Base-by-base conservation (phyloP, 92 coral and sea anemone genomes). In the Zoanthus gigantus region DNA sequence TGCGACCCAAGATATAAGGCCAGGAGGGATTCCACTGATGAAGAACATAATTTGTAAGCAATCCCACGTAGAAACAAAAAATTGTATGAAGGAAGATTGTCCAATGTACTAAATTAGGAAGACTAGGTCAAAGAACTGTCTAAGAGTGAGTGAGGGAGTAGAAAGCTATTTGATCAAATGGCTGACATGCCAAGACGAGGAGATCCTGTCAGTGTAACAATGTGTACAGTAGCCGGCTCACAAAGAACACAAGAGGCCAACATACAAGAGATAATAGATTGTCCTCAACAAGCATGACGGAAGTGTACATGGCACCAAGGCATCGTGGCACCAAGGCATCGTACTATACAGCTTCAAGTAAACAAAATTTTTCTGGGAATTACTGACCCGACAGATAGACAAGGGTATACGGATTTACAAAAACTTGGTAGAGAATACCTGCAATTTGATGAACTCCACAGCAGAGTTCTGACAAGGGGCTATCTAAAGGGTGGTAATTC, bases 151-250 rank as follows among this genome's bases (percentile, higher is more conserved):
- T 34, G 42, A 34, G 42, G 42, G 1, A 34, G 42, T 1, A 34
- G 42, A 34, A 34, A 34, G 42, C 42, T 1, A 34, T 1, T 34
- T 1, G 42, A 34, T 34, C 13, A 54, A 1, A 54, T 54, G 3
- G 2, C 11, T 9, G 76, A 72, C 46, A 30, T 72, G 50, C 28
- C 54, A 45, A 42, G 54, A 73, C 54, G 58, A 73, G 5, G 78
- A 44, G 78, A 73, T 73, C 78, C 78, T 44, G 28, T 73, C 57
- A 44, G 78, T 73, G 23, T 73, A 44, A 57, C 78, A 73, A 18
- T 10, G 58, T 75, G 46, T 75, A 74, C 52, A 34, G 42, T 34
- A 73, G 18, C 79, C 61, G 79, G 79, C 79, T 50, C 80, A 76
- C 44, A 23, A 42, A 52, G 60, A 65, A 76, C 80, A 23, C 45